Conservation (phyloP, 2,113 vertebrate species). For the Opisthocomus hoazin region DNA sequence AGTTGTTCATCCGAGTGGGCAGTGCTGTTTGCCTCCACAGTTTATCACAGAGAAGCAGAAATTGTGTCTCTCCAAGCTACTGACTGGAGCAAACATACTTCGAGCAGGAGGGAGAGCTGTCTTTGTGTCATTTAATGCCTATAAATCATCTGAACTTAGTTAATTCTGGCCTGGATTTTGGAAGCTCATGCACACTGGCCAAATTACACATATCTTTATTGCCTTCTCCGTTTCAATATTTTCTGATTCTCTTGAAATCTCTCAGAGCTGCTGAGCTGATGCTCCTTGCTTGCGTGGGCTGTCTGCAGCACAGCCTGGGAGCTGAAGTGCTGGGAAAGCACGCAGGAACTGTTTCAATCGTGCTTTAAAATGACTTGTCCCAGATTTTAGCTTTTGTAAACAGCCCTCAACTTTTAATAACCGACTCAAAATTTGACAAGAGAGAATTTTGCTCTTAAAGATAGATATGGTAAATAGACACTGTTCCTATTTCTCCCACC, state of each 20-base stretch:
- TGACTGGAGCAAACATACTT: neutral
- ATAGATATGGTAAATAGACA: neutral
- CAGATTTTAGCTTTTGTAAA: neutral
- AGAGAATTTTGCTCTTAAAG: neutral
- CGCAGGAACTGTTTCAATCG: neutral
- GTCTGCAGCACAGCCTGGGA: neutral
- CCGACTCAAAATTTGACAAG: neutral
- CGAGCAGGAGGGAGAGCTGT: neutral
- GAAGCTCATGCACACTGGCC: neutral
- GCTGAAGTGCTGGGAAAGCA: neutral
- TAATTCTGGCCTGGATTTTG: neutral
- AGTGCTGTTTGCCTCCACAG: neutral
- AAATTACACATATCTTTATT: neutral
- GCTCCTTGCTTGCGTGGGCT: neutral
- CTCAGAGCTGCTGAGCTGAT: neutral
- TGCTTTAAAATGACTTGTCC: neutral
- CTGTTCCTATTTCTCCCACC: neutral
- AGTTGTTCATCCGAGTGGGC: neutral
- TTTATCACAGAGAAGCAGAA: neutral
- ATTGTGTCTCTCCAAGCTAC: neutral
- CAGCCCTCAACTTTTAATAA: neutral
- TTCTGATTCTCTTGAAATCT: neutral
- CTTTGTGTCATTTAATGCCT: neutral
- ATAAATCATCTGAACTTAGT: neutral
- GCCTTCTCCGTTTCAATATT: neutral